These are phyloP conservation scores for Gnatocerus cornutus DNA, from an alignment of 2,888 invertebrate species.

Conservation along the genomic window DNA sequence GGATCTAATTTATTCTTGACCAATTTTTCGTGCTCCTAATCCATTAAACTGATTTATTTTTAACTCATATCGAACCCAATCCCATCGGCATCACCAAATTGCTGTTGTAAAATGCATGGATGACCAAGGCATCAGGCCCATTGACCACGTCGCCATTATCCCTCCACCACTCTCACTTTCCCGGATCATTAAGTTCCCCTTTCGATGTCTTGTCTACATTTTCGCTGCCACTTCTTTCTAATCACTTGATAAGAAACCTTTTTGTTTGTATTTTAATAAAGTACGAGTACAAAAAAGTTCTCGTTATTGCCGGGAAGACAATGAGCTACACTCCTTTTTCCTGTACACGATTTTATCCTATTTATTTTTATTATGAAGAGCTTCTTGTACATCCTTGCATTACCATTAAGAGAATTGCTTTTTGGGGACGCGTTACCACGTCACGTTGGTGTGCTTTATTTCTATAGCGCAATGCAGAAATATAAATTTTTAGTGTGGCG, in stretches of 20 bases:
- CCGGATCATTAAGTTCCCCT: conserved; percentile 32
- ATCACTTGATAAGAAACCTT: conserved; percentile 12
- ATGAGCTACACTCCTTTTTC: conserved; percentile 2
- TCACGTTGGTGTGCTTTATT: neutral
- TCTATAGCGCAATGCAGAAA: too few relatives aligned
- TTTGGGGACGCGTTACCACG: neutral
- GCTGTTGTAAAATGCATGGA: conserved; percentile 44
- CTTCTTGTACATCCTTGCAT: conserved; percentile 14
- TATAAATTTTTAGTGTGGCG: too few relatives aligned
- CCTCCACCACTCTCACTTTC: conserved; percentile 37
- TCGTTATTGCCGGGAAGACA: conserved; percentile 12
- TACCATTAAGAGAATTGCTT: conserved; percentile 19
- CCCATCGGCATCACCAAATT: conserved; percentile 18
- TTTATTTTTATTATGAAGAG: conserved; percentile 24
- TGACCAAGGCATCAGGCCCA: conserved; percentile 18
- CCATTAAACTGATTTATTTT: neutral
- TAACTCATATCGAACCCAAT: neutral
- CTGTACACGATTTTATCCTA: conserved; percentile 15
- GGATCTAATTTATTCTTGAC: too few relatives aligned
- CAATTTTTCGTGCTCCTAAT: neutral
- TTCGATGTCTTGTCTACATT: conserved; percentile 11
- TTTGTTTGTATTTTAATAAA: conserved; percentile 27
- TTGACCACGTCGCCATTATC: conserved; percentile 38
- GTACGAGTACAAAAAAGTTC: neutral
- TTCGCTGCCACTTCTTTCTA: conserved; percentile 14